phyloP scores from a whole-genome alignment of 1,140 invertebrate genomes.

The Muscidifurax raptorellus region DNA sequence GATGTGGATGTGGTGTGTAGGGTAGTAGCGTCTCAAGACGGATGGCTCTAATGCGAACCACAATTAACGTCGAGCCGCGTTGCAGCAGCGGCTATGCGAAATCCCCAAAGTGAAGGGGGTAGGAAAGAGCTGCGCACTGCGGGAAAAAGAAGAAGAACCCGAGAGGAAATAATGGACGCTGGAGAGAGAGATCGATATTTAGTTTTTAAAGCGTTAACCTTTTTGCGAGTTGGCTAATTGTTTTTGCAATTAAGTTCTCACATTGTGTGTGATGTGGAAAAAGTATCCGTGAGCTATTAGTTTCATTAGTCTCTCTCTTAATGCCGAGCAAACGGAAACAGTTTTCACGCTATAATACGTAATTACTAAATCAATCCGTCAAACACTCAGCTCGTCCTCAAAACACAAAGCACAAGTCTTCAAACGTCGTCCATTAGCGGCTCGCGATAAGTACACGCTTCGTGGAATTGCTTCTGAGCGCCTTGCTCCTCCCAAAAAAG shows the following conservation, averaged over 20 bases:
- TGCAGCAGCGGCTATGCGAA: background rate
- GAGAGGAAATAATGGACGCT: background rate
- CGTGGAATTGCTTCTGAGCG: background rate
- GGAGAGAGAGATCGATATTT: background rate
- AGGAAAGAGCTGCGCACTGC: background rate
- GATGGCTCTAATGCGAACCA: slow-evolving; percentile 28
- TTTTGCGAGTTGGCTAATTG: background rate
- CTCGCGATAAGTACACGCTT: slow-evolving; percentile 10
- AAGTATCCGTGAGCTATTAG: no score
- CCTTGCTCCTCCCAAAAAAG: background rate
- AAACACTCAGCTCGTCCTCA: background rate
- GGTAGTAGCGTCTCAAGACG: slow-evolving; percentile 18
- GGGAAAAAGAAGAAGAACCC: background rate
- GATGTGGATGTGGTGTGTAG: background rate
- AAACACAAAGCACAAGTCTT: background rate
- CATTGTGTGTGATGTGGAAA: background rate
- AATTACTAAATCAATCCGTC: slow-evolving; percentile 28
- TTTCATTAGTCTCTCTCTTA: background rate
- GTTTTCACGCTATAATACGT: background rate
- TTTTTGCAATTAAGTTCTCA: background rate
- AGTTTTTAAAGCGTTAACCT: background rate
- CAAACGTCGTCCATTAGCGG: slow-evolving; percentile 16
- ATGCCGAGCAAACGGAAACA: background rate
- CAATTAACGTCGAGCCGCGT: slow-evolving; percentile 26
- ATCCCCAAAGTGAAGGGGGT: slow-evolving; percentile 16